These are phyloP conservation scores for Caenorhabditis elegans DNA, from an alignment of 1,140 invertebrate genomes.

Conservation along the genomic window WBcel235 BX284604.4:5765501-5766000, in stretches of 20 bases:
- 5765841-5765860: background rate
- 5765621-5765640: too few species aligned
- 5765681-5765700: background rate
- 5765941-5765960: background rate
- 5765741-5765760: background rate
- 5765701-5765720: too few species aligned
- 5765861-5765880: conserved; percentile 16
- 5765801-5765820: conserved; percentile 1
- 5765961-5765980: background rate
- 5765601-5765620: too few species aligned
- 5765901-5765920: background rate
- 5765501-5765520: too few species aligned
- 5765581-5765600: too few species aligned
- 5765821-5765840: background rate
- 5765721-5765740: too few species aligned
- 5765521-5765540: too few species aligned
- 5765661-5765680: too few species aligned
- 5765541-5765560: too few species aligned
- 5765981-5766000: too few species aligned
- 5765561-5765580: too few species aligned
- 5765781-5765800: background rate
- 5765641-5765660: too few species aligned
- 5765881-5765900: conserved; percentile 25
- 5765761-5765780: conserved; percentile 3
- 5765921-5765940: background rate